A percentile compares a stretch with the other conserved stretches of the same genome.
Evolutionary conservation across 2,113 vertebrate species (phyloP).

Genomic region (Anthoscopus minutus): DNA sequence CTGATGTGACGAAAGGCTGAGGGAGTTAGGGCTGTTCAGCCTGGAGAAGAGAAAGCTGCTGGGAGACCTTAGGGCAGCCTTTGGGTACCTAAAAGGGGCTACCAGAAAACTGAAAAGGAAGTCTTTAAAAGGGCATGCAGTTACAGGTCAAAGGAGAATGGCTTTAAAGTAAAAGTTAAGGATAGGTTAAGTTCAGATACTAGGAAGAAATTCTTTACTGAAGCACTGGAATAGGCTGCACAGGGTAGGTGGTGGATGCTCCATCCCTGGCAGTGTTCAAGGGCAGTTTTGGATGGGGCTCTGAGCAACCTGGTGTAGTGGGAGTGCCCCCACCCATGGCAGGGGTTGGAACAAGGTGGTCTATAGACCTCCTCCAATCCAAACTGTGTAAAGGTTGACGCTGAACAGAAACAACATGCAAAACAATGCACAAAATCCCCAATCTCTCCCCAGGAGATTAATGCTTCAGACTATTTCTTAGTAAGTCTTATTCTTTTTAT

Average conservation of each 20-base stretch:
- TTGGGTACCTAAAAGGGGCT: neutral
- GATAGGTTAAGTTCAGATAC: neutral
- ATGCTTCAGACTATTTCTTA: neutral
- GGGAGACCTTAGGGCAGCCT: neutral
- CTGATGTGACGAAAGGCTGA: neutral
- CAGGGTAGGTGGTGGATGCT: neutral
- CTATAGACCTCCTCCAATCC: neutral
- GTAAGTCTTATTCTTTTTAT: neutral
- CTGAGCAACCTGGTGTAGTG: neutral
- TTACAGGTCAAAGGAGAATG: neutral
- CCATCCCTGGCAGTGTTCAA: neutral
- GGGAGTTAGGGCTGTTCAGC: neutral
- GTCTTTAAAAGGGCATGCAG: neutral
- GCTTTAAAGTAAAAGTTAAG: neutral
- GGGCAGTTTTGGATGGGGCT: neutral
- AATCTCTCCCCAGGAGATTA: neutral
- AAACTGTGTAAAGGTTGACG: neutral
- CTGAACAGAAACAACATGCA: neutral
- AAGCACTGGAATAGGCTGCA: neutral
- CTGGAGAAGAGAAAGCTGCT: neutral
- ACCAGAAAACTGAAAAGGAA: neutral
- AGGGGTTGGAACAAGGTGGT: neutral
- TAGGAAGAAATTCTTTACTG: neutral
- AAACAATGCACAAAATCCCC: neutral
- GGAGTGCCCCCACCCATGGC: neutral